Base-by-base conservation (phyloP, 2,888 invertebrate species). In the Galeopsomyia nigrocyanea region DNA sequence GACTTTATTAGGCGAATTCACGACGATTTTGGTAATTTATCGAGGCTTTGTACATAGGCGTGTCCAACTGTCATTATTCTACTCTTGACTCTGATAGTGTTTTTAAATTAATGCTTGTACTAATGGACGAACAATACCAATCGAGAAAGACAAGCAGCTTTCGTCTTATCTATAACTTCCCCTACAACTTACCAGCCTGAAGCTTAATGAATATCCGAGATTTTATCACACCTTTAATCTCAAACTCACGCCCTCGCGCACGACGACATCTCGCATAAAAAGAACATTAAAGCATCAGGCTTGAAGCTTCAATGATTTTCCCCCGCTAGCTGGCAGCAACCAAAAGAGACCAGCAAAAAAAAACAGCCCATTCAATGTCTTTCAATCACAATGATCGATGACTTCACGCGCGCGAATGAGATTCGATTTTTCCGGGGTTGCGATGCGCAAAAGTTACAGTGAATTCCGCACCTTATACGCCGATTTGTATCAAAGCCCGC, bases 341-440 rank as follows among this genome's bases (percentile, higher is more conserved):
- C 5, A 39, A 13, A 39, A 39, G 39, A 10, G n/a, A n/a, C n/a
- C n/a, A n/a, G n/a, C n/a, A n/a, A n/a, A 47, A 70, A 76, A 78
- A 77, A 68, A 5, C 21, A 10, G 10, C 77, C 78, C 82, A 81
- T 83, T 82, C 82, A 82, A 83, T 81, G 80, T 81, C 81, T 82
- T 82, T 83, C 82, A 83, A 82, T 82, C 82, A 79, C 71, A 76
- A 80, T 83, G 83, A 83, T 83, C 78, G 82, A 83, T 83, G 80
- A 79, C 39, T 61, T 61, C 66, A 19, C 22, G 5, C 63, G 16
- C 60, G 51, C 64, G 55, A 16, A 5, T n/a, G n/a, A 39, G 7
- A 58, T 26, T n/a, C n/a, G 31, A 21, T 26, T 46, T 39, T 16
- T 10, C 17, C 21, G 56, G 19, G 47, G 19, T 50, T 7, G 14